These are phyloP conservation scores for Apaloderma vittatum DNA, from an alignment of 2,113 vertebrate genomes.

Conservation along the genomic window DNA sequence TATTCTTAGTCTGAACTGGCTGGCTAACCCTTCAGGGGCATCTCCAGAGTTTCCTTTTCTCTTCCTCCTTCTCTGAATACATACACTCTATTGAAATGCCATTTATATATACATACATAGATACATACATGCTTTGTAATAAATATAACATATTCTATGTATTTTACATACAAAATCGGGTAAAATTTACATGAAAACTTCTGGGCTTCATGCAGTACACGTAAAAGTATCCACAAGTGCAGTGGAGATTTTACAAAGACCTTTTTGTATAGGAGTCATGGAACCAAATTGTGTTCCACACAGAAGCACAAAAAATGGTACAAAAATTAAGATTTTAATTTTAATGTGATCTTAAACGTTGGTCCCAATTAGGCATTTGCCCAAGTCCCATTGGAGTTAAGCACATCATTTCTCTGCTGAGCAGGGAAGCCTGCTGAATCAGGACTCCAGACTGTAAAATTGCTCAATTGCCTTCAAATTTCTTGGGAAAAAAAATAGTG, in stretches of 20 bases:
- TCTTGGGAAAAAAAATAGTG: slow-evolving; percentile 54
- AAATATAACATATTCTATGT: neutral
- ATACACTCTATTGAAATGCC: neutral
- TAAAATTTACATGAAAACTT: neutral
- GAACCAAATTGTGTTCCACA: neutral
- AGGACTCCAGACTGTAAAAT: slow-evolving; percentile 72
- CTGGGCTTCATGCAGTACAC: neutral
- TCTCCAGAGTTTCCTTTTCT: slow-evolving; percentile 20
- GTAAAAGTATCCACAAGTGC: neutral
- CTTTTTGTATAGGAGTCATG: neutral
- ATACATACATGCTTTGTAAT: neutral
- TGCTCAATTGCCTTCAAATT: slow-evolving; percentile 74
- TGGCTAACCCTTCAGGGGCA: neutral
- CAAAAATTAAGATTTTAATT: slow-evolving; percentile 65
- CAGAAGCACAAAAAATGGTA: neutral
- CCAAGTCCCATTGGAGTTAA: slow-evolving; percentile 58
- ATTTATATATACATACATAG: too few species aligned
- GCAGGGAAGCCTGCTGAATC: slow-evolving; percentile 68
- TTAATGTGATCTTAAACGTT: slow-evolving; percentile 60
- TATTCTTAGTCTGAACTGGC: neutral
- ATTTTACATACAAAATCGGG: neutral
- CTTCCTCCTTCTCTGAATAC: slow-evolving; percentile 17
- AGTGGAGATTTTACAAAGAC: neutral
- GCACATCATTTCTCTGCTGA: slow-evolving; percentile 61
- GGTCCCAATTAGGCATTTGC: slow-evolving; percentile 57